Conservation (phyloP, 1,140 invertebrate species). For the Agrypnia vestita region DNA sequence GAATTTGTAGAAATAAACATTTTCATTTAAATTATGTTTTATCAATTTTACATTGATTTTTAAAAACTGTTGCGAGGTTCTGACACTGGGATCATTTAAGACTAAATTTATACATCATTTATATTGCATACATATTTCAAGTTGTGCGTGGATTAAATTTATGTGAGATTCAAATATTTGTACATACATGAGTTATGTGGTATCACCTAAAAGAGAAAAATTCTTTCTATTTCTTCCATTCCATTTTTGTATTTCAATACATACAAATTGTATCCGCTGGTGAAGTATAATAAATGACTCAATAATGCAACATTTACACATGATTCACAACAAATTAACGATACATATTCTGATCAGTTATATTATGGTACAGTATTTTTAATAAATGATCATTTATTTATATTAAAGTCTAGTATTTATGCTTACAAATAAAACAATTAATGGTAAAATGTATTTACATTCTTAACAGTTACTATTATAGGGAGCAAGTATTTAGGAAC, state of each 20-base stretch:
- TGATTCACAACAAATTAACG: slow-evolving; percentile 52
- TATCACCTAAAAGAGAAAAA: slow-evolving; percentile 33
- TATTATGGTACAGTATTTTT: slow-evolving; percentile 29
- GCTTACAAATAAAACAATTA: slow-evolving; percentile 57
- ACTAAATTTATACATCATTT: background rate
- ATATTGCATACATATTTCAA: slow-evolving; percentile 38
- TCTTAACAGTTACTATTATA: slow-evolving; percentile 60
- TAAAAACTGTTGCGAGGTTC: background rate
- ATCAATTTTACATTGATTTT: slow-evolving; percentile 10
- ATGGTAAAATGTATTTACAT: slow-evolving; percentile 59
- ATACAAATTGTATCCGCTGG: no score
- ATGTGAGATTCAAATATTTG: slow-evolving; percentile 28
- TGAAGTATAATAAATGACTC: background rate
- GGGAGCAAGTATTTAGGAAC: slow-evolving; percentile 62
- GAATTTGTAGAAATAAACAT: background rate
- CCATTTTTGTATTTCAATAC: no score
- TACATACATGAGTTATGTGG: slow-evolving; percentile 35
- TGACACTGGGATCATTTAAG: background rate
- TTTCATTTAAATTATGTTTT: slow-evolving; percentile 9
- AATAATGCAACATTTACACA: slow-evolving; percentile 58
- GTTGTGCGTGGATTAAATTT: slow-evolving; percentile 51
- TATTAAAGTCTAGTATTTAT: slow-evolving; percentile 48
- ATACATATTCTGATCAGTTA: slow-evolving; percentile 32
- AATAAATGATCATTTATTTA: slow-evolving; percentile 47
- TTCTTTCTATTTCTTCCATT: background rate